Base-by-base conservation (phyloP, 2,113 vertebrate genomes). In the Chrysemys picta region DNA sequence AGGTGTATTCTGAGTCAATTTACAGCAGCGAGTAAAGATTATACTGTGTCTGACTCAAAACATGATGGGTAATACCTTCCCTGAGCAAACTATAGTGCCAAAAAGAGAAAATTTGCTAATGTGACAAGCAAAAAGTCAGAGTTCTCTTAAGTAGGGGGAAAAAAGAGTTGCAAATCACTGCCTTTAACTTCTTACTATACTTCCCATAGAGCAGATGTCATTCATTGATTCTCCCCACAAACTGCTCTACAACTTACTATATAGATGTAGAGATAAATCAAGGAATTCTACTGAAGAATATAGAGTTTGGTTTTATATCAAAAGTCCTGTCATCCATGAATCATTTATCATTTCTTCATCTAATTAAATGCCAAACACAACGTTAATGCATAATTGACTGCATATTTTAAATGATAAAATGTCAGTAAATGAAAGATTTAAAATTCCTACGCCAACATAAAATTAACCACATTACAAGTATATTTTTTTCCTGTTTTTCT, bases 1-100 rank as follows among this genome's bases (percentile, higher is more conserved):
- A 92, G 92, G 65, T 95, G 62, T 47, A 80, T 84, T 95, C 96
- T 92, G 57, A 79, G 96, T 87, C 84, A 93, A 22, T 95, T 96
- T 95, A 49, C 89, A 95, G 92, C 87, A 76, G 62, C 75, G 82
- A 96, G 82, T 89, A 94, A 94, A 95, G 85, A 35, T 59, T 92
- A 69, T 65, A 50, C 52, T 92, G 75, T 27, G 93, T 84, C 91
- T 93, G 89, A 42, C 53, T 93, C 75, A 83, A 87, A 96, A 69
- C 84, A 91, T 11, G n/a, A 38, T 54, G 25, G 13, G 80, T 82
- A 85, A 88, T 80, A 42, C 50, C 53, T 91, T 94, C 22, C 88
- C 85, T 81, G 83, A 93, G 85, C 49, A 91, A 93, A 25, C 29
- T 78, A 79, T 11, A 56, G 52, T 0, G 2, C 42, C 79, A 80